A percentile compares a stretch with the other conserved stretches of the same genome.
phyloP scores from a whole-genome alignment of 2,888 invertebrate species.

The Philonicus albiceps region DNA sequence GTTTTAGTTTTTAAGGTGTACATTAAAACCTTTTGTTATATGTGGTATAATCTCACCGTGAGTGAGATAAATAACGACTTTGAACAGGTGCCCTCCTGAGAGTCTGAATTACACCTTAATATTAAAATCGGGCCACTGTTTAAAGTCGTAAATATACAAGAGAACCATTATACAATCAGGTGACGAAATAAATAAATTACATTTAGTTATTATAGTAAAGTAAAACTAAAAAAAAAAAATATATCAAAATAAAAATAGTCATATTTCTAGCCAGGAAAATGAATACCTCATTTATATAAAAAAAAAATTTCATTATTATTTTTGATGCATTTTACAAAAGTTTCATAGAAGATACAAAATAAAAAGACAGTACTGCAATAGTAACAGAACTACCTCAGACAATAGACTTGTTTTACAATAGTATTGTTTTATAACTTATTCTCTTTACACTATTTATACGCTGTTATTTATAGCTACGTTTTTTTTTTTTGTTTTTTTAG shows the following conservation, averaged over 20 bases:
- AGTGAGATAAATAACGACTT: conserved; percentile 1
- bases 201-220: neutral
- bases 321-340: conserved; percentile 2
- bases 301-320: no score
- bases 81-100: conserved; percentile 50
- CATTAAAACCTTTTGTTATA: conserved; percentile 26
- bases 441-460: conserved; percentile 10
- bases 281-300: conserved; percentile 50
- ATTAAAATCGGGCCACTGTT: conserved; percentile 54
- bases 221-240: no score
- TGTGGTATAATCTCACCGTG: neutral
- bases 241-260: conserved; percentile 24
- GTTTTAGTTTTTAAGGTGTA: conserved; percentile 24
- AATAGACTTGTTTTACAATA: conserved; percentile 44
- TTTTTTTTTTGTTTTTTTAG: neutral
- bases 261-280: conserved; percentile 48
- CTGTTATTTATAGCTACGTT: neutral
- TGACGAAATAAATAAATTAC: neutral
- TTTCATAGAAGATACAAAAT: neutral
- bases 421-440: conserved; percentile 36
- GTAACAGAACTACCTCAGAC: conserved; percentile 63
- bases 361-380: conserved; percentile 61
- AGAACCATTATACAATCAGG: neutral
- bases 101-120: conserved; percentile 64
- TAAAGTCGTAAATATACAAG: conserved; percentile 32